These are phyloP conservation scores for Octonoba sinensis DNA, from an alignment of 2,888 invertebrate species.

Conservation along the genomic window DNA sequence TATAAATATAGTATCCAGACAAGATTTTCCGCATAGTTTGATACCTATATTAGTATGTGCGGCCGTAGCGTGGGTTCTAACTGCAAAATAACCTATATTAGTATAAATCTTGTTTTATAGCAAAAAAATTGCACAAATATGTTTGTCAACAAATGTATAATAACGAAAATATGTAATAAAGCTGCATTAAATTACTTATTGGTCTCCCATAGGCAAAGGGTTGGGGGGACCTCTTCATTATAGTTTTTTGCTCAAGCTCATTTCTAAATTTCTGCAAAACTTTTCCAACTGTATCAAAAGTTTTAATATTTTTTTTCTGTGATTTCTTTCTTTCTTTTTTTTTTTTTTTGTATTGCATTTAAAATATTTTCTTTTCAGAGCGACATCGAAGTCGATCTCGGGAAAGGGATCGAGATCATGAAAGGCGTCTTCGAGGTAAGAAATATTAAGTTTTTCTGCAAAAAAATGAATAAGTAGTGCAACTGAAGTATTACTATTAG, in stretches of 20 bases:
- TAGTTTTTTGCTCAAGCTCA: neutral
- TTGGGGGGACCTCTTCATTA: too few relatives aligned
- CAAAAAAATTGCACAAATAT: too few relatives aligned
- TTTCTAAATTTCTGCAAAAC: neutral
- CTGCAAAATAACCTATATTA: too few relatives aligned
- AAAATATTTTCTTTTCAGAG: slow-evolving; percentile 24
- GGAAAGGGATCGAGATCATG: slow-evolving; percentile 51
- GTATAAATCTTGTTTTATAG: too few relatives aligned
- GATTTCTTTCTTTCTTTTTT: neutral
- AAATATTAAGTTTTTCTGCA: neutral
- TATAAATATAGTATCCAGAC: too few relatives aligned
- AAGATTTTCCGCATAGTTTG: too few relatives aligned
- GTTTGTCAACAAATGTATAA: too few relatives aligned
- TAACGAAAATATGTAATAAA: too few relatives aligned
- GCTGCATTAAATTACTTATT: too few relatives aligned
- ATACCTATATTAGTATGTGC: too few relatives aligned
- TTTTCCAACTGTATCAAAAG: neutral
- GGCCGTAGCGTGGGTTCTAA: too few relatives aligned
- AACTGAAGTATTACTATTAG: neutral
- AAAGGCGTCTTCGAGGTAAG: slow-evolving; percentile 46
- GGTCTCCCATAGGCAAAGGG: too few relatives aligned
- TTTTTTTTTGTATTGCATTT: neutral
- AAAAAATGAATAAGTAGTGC: neutral
- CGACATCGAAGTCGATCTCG: slow-evolving; percentile 55
- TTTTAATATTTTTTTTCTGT: neutral